These are phyloP conservation scores for Dynastes tityus DNA, from an alignment of 2,888 invertebrate genomes.

Conservation along the genomic window DNA sequence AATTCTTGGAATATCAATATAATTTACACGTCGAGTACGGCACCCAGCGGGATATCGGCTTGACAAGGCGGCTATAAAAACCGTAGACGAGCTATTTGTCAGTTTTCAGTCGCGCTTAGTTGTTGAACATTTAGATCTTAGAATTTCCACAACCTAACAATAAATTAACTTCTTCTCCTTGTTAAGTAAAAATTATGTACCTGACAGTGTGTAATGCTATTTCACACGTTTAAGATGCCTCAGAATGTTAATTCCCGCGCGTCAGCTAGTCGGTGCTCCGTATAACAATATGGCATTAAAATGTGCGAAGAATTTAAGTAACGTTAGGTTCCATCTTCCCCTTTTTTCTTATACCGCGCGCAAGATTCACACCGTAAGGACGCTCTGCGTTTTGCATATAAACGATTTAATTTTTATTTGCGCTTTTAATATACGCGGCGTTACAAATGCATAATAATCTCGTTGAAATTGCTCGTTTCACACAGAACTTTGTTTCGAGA, in stretches of 20 bases:
- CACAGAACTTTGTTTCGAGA: slow-evolving; percentile 20
- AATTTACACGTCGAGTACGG: slow-evolving; percentile 56
- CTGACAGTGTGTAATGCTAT: slow-evolving; percentile 57
- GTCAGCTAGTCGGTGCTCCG: slow-evolving; percentile 33
- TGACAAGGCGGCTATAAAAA: slow-evolving; percentile 56
- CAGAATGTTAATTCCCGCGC: slow-evolving; percentile 45
- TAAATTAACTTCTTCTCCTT: slow-evolving; percentile 53
- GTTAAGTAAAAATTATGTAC: slow-evolving; percentile 55
- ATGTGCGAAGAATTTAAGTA: slow-evolving; percentile 46
- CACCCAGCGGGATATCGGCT: slow-evolving; percentile 56
- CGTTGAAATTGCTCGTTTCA: slow-evolving; percentile 32
- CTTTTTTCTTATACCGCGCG: slow-evolving; percentile 19
- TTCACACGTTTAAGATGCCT: slow-evolving; percentile 53
- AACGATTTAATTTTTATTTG: slow-evolving; percentile 41
- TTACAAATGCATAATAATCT: slow-evolving; percentile 35
- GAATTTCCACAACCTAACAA: slow-evolving; percentile 44
- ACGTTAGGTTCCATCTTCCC: slow-evolving; percentile 44
- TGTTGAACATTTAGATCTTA: slow-evolving; percentile 50
- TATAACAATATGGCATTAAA: slow-evolving; percentile 46
- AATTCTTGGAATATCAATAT: slow-evolving; percentile 54
- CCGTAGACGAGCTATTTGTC: slow-evolving; percentile 55
- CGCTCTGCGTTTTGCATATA: slow-evolving; percentile 34
- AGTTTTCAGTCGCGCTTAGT: slow-evolving; percentile 53
- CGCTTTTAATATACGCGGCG: slow-evolving; percentile 18
- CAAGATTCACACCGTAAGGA: slow-evolving; percentile 38